Conservation (phyloP, 2,888 invertebrate genomes). For the Sipha maydis region DNA sequence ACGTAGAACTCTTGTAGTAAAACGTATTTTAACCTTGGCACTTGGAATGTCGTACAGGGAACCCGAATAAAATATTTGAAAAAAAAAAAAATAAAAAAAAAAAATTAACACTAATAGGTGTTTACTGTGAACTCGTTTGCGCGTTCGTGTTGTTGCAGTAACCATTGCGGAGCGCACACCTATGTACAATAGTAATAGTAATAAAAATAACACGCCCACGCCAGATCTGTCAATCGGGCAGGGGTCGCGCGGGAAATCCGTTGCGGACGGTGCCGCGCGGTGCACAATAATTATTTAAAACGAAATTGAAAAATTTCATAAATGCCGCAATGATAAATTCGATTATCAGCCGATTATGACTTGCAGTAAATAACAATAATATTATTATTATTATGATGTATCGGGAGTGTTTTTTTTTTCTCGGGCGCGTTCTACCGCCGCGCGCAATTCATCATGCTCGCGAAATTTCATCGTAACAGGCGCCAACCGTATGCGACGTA, state of each 20-base stretch:
- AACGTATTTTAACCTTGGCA: neutral
- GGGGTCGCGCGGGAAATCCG: too few species aligned
- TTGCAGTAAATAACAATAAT: neutral
- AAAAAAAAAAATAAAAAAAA: neutral
- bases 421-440: neutral
- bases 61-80: neutral
- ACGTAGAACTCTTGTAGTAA: too few species aligned
- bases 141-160: too few species aligned
- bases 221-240: too few species aligned
- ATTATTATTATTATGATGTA: constrained; percentile 11
- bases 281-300: neutral
- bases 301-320: neutral
- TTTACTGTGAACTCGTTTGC: too few species aligned
- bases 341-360: neutral
- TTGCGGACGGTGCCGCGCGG: too few species aligned
- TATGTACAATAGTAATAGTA: too few species aligned
- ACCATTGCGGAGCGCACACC: too few species aligned
- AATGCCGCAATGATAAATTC: neutral
- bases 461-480: constrained; percentile 33
- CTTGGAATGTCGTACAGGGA: neutral
- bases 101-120: neutral
- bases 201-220: too few species aligned
- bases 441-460: constrained; percentile 7
- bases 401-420: neutral
- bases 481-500: neutral